Evolutionary conservation across 1,140 invertebrate species (phyloP).

Genomic region (Tenebrio molitor): DNA sequence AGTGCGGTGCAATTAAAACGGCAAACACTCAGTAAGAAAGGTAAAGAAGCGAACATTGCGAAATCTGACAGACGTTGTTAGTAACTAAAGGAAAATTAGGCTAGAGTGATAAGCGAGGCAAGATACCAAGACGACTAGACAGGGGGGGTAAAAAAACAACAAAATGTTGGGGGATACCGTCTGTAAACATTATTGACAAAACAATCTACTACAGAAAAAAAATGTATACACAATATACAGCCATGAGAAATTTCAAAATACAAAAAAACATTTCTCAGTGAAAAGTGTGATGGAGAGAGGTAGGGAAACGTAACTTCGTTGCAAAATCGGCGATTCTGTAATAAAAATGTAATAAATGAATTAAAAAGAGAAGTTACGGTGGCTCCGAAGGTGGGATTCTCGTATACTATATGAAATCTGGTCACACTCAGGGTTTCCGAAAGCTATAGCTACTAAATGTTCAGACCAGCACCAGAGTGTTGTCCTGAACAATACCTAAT

Average conservation of each 20-base stretch:
- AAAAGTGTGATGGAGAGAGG: constrained; percentile 17
- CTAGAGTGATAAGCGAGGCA: constrained; percentile 19
- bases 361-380: constrained; percentile 31
- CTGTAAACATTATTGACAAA: constrained; percentile 32
- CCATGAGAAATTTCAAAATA: constrained; percentile 60
- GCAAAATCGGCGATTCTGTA: constrained; percentile 39
- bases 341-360: constrained; percentile 22
- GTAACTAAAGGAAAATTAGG: constrained; percentile 36
- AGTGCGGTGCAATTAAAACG: constrained; percentile 2
- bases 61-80: background rate
- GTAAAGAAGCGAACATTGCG: constrained; percentile 13
- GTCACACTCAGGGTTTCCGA: constrained; percentile 47
- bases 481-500: constrained; percentile 32
- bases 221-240: constrained; percentile 62
- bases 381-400: constrained; percentile 23
- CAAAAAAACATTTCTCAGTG: constrained; percentile 56
- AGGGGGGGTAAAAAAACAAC: constrained; percentile 1
- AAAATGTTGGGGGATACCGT: constrained; percentile 28
- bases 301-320: constrained; percentile 34
- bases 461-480: constrained; percentile 15
- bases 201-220: constrained; percentile 59
- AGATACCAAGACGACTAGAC: constrained; percentile 40
- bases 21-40: constrained; percentile 9
- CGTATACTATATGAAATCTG: constrained; percentile 41
- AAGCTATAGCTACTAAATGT: constrained; percentile 45